Conservation (phyloP, 2,113 vertebrate species). For the Urocolius indicus region DNA sequence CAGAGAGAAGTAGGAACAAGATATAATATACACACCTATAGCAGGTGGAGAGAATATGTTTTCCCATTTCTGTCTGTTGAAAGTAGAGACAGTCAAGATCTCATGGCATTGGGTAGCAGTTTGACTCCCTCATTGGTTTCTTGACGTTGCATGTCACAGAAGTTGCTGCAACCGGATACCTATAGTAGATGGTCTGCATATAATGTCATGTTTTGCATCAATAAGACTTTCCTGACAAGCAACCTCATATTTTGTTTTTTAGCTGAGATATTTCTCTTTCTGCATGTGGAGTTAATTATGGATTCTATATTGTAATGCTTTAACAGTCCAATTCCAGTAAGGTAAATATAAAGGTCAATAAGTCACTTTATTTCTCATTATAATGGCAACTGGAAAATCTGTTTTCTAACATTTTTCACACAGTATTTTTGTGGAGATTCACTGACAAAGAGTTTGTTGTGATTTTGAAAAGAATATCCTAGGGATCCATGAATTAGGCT, state of each 20-base stretch:
- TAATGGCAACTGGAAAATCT: constrained; percentile 25
- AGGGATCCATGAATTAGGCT: constrained; percentile 8
- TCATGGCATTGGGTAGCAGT: neutral
- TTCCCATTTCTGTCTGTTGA: neutral
- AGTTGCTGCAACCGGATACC: neutral
- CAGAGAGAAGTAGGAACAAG: neutral
- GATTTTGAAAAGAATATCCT: constrained; percentile 27
- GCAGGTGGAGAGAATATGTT: neutral
- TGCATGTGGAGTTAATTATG: neutral
- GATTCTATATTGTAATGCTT: constrained; percentile 1
- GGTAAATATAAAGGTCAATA: neutral
- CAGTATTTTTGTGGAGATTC: neutral
- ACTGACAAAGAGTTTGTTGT: neutral
- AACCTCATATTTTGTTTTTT: neutral
- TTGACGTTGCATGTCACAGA: neutral
- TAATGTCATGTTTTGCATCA: neutral
- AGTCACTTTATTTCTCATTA: constrained; percentile 38
- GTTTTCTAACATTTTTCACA: constrained; percentile 36
- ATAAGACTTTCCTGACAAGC: neutral
- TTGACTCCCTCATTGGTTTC: neutral
- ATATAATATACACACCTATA: neutral
- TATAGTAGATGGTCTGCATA: neutral
- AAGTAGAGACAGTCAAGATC: neutral
- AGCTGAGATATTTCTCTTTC: neutral
- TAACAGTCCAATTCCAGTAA: neutral